Evolutionary conservation across 2,113 vertebrate species (phyloP), one percentile per base, ranked within the genome.

Genomic region (Lasiurus cinereus): DNA sequence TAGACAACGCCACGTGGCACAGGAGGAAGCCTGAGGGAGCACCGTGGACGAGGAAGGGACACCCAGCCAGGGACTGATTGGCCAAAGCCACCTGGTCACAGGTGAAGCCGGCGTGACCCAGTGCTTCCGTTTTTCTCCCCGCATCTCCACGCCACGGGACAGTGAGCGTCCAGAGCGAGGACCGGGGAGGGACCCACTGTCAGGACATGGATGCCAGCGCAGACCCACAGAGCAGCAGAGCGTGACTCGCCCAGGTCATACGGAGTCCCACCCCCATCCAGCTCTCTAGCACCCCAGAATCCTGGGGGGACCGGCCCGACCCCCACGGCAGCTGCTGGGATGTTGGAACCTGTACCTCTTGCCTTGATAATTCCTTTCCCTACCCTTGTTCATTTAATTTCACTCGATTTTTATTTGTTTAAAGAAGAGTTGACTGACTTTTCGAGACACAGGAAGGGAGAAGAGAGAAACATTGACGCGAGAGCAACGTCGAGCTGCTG

Each of bases 1-100:
- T 2, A 27, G 39, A 62, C 0, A 13, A 27, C 2, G n/a, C 22
- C 6, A 1, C 4, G 21, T 9, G 4, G 9, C 0, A 1, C 8
- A n/a, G 50, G 8, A 36, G 72, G 72, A 52, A 73, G 15, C 59
- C 10, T 14, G 62, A 18, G 59, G 19, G 0, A 6, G 74, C 8
- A 18, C 27, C 74, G 73, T 3, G 3, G 9, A 27, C 7, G 24
- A 72, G 16, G 9, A 46, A 70, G 31, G 56, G 56, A 64, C 6
- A 18, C 27, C 1, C 3, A 22, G 46, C 9, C 46, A n/a, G 0
- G 46, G 46, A 21, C 22, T 22, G 72, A 52, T 0, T 2, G 14
- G 16, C 29, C 64, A 24, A 4, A 54, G 67, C 64, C 36, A 13
- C 14, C n/a, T 6, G 12, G 9, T 62, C 27, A 79, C 70, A 72